Percentiles rank a stretch among this genome's conserved stretches.
Conservation (phyloP, 37 sponge, comb jelly and placozoan genomes). For the Haliclona indistincta region DNA sequence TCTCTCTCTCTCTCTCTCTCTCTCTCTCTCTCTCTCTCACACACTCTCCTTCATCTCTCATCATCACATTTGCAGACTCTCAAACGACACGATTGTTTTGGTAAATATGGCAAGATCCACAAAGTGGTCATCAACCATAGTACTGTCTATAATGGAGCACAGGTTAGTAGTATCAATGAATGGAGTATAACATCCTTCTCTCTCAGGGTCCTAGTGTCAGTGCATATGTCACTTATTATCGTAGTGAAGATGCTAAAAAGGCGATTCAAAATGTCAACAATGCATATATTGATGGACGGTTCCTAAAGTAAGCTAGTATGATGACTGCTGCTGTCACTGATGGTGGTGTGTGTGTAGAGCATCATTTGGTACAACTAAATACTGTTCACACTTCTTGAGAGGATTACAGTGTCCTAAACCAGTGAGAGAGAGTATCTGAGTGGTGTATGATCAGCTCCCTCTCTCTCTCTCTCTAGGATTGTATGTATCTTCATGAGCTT, state of each 20-base stretch:
- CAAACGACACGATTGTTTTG: conserved; percentile 90
- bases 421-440: conserved; percentile 45
- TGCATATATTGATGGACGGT: conserved; percentile 82
- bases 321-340: neutral
- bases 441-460: neutral
- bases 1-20: conserved; percentile 45
- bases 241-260: conserved; percentile 75
- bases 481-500: conserved; percentile 94
- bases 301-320: conserved; percentile 53
- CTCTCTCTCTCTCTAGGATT: conserved; percentile 66
- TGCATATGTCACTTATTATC: conserved; percentile 87
- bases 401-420: conserved; percentile 82
- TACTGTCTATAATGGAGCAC: conserved; percentile 78
- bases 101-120: conserved; percentile 87
- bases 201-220: conserved; percentile 86
- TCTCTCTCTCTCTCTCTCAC: conserved; percentile 43
- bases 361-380: conserved; percentile 95
- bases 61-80: conserved; percentile 21
- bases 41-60: neutral
- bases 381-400: conserved; percentile 84
- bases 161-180: conserved; percentile 42
- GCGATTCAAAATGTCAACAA: conserved; percentile 84
- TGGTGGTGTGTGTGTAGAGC: conserved; percentile 76
- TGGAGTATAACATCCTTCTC: neutral
- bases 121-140: conserved; percentile 88